phyloP scores from a whole-genome alignment of 2,113 vertebrate genomes.

The Phaethon lepturus region DNA sequence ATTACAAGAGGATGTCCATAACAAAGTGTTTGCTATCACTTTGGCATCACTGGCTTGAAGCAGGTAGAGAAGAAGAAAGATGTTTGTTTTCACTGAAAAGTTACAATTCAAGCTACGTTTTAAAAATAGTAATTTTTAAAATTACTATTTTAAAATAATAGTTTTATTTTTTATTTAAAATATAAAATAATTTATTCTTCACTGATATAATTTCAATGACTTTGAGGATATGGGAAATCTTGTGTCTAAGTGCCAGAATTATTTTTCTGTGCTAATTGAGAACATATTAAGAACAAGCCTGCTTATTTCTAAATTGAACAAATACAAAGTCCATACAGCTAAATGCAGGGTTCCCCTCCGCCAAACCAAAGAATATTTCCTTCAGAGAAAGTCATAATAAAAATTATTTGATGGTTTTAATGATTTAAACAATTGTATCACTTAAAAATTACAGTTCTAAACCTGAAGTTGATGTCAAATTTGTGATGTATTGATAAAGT shows the following conservation, averaged over 20 bases:
- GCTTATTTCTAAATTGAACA: not conserved
- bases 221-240: not conserved
- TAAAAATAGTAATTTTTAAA: not conserved
- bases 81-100: not conserved
- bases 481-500: not conserved
- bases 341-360: not conserved
- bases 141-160: too few species aligned
- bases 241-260: not conserved
- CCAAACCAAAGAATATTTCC: not conserved
- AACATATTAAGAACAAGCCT: not conserved
- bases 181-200: too few species aligned
- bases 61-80: not conserved
- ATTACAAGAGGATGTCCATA: rapidly evolving
- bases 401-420: not conserved
- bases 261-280: not conserved
- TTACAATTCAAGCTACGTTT: not conserved
- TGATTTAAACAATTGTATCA: not conserved
- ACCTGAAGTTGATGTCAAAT: not conserved
- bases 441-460: not conserved
- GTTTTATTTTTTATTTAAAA: too few species aligned
- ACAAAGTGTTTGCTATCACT: not conserved
- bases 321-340: not conserved
- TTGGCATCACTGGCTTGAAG: not conserved
- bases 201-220: not conserved
- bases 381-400: not conserved